phyloP scores from a whole-genome alignment of 2,888 invertebrate species.

The Papilio demoleus region DNA sequence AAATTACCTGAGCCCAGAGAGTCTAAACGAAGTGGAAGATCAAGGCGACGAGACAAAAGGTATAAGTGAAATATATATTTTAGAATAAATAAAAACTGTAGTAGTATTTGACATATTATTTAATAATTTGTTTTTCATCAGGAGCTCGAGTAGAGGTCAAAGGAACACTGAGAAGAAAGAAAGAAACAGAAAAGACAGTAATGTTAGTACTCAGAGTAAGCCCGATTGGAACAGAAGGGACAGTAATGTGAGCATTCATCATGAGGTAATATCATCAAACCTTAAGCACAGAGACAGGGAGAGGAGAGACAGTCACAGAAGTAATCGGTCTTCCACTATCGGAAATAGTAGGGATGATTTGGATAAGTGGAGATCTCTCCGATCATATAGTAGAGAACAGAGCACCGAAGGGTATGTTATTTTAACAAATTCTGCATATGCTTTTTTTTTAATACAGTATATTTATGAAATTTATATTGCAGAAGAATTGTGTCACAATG shows the following conservation, averaged over 20 bases:
- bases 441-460: not conserved
- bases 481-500: slow-evolving; percentile 78
- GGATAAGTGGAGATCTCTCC: slow-evolving; percentile 76
- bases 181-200: slow-evolving; percentile 71
- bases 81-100: not conserved
- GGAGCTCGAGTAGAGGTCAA: slow-evolving; percentile 77
- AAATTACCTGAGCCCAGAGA: slow-evolving; percentile 64
- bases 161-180: slow-evolving; percentile 72
- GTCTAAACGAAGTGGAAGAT: slow-evolving; percentile 67
- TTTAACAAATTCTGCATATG: slow-evolving; percentile 15
- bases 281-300: slow-evolving; percentile 68
- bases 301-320: slow-evolving; percentile 72
- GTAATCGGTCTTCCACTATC: slow-evolving; percentile 76
- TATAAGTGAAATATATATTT: not conserved
- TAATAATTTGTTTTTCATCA: slow-evolving; percentile 45
- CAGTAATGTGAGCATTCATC: slow-evolving; percentile 72
- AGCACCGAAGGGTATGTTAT: slow-evolving; percentile 74
- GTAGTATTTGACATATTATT: slow-evolving; percentile 18
- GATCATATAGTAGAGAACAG: slow-evolving; percentile 79
- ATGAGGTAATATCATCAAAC: slow-evolving; percentile 61
- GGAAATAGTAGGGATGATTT: slow-evolving; percentile 78
- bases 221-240: slow-evolving; percentile 66
- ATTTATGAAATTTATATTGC: slow-evolving; percentile 47
- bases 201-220: slow-evolving; percentile 68
- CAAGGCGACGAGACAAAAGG: slow-evolving; percentile 74